phyloP scores from a whole-genome alignment of 1,140 invertebrate species.

The Drosophila kurseongensis region DNA sequence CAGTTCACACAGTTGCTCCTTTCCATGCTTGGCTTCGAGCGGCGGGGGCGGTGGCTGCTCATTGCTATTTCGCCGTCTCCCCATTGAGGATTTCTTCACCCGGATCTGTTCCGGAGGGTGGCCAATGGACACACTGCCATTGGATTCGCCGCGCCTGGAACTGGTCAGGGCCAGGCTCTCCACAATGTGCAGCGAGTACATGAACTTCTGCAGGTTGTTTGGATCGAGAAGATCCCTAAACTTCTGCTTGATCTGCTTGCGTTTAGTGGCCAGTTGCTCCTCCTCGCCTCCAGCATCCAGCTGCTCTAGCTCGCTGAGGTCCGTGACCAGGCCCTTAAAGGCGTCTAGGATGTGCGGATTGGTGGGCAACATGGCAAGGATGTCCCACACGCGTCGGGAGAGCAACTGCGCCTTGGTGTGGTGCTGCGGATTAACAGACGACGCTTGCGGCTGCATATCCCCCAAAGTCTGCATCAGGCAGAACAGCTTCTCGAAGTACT shows the following conservation, averaged over 20 bases:
- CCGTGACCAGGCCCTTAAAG: conserved; percentile 90
- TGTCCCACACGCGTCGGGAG: conserved; percentile 96
- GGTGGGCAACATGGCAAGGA: conserved; percentile 95
- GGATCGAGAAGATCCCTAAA: conserved; percentile 92
- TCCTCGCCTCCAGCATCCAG: conserved; percentile 49
- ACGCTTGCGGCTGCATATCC: conserved; percentile 90
- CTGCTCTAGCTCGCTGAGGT: conserved; percentile 65
- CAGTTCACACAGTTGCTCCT: conserved; percentile 41
- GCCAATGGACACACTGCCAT: conserved; percentile 56
- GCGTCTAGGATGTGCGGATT: conserved; percentile 93
- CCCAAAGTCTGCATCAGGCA: conserved; percentile 95
- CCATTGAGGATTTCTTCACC: conserved; percentile 46
- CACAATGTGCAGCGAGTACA: conserved; percentile 97
- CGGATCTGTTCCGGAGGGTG: conserved; percentile 52
- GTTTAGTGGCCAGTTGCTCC: conserved; percentile 64
- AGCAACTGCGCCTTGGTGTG: conserved; percentile 96
- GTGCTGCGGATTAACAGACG: conserved; percentile 88
- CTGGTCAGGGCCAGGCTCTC: conserved; percentile 86
- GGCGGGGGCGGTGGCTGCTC: conserved; percentile 42
- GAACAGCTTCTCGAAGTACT: conserved; percentile 96
- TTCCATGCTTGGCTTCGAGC: conserved; percentile 48
- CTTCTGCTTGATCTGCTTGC: conserved; percentile 84
- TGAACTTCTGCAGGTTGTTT: conserved; percentile 95
- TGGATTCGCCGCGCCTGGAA: conserved; percentile 47
- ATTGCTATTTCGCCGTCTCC: conserved; percentile 65